Percentiles rank a stretch among this genome's conserved stretches.
phyloP scores from a whole-genome alignment of 2,797 vertebrate species.

The Etheostoma nigrum region DNA sequence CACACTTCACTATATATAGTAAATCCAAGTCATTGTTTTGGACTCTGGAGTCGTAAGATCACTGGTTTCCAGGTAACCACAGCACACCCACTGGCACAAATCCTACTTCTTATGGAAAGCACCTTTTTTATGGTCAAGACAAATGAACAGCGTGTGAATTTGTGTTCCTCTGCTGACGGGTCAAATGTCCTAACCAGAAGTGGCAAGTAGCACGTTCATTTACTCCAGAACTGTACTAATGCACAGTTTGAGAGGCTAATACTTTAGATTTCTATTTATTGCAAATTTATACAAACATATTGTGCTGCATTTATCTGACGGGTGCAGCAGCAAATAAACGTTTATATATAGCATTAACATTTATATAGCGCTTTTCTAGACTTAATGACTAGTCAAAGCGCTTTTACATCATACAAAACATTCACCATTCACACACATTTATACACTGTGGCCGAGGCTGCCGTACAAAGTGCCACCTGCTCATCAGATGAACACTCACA shows the following conservation, averaged over 20 bases:
- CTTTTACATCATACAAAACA: no score
- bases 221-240: neutral
- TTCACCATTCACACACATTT: no score
- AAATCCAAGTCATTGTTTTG: constrained; percentile 16
- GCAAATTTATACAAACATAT: neutral
- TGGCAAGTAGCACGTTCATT: neutral
- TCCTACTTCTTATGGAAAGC: constrained; percentile 43
- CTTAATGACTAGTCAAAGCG: no score
- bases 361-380: no score
- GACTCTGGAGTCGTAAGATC: constrained; percentile 20
- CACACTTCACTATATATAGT: neutral
- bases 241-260: neutral
- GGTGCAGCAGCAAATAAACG: neutral
- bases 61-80: constrained; percentile 15
- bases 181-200: neutral
- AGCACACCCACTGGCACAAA: constrained; percentile 29
- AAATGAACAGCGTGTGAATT: neutral
- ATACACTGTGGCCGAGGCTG: no score
- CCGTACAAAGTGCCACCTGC: no score
- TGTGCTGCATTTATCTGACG: neutral
- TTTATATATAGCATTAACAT: neutral
- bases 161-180: neutral
- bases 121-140: constrained; percentile 15
- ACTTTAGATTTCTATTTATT: neutral
- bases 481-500: no score